A percentile compares a stretch with the other conserved stretches of the same genome.
Evolutionary conservation across 2,797 vertebrate genomes (phyloP).

Genomic region (Sebastes oblongus): DNA sequence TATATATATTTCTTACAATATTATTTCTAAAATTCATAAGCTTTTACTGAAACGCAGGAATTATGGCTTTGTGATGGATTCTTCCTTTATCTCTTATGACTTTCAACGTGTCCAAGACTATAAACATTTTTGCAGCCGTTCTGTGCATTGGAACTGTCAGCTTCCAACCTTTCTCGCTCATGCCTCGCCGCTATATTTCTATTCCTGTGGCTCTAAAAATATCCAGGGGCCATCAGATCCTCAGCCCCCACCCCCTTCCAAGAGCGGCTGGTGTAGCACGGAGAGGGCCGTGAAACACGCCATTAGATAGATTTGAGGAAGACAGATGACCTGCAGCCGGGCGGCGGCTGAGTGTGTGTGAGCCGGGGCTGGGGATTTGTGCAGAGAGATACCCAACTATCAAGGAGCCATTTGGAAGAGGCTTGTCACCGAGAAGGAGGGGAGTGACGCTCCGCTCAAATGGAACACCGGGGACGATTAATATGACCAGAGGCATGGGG

Average conservation of each 20-base stretch:
- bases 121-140: constrained; percentile 73
- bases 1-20: constrained; percentile 62
- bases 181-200: constrained; percentile 48
- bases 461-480: constrained; percentile 55
- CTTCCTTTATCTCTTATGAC: constrained; percentile 75
- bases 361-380: constrained; percentile 33
- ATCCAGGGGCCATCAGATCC: constrained; percentile 66
- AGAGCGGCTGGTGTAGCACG: constrained; percentile 43
- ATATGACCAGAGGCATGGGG: constrained; percentile 48
- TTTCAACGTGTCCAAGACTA: constrained; percentile 44
- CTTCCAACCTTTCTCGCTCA: constrained; percentile 30
- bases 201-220: constrained; percentile 78
- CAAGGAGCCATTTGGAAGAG: constrained; percentile 66
- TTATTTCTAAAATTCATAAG: constrained; percentile 73
- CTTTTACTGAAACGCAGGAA: constrained; percentile 62
- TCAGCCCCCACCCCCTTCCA: constrained; percentile 31
- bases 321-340: constrained; percentile 58
- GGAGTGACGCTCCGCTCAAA: constrained; percentile 22
- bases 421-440: constrained; percentile 61
- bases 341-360: not conserved
- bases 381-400: constrained; percentile 63
- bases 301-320: constrained; percentile 70
- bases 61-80: constrained; percentile 74
- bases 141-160: constrained; percentile 63
- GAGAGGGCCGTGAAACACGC: constrained; percentile 53